These are phyloP conservation scores for Drosophila lacteicornis DNA, from an alignment of 1,140 invertebrate genomes.

Conservation along the genomic window DNA sequence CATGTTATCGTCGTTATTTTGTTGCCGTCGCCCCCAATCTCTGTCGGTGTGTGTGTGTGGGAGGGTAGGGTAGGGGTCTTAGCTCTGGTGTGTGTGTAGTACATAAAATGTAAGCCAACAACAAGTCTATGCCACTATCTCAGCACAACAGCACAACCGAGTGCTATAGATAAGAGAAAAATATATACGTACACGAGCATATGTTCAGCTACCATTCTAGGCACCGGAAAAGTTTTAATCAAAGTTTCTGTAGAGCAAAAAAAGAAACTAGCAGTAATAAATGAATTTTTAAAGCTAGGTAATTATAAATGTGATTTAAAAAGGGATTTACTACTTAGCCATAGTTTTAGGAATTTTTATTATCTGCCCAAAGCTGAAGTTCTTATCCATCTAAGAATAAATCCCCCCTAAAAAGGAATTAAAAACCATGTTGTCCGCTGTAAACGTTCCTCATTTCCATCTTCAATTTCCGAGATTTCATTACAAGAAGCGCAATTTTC, in stretches of 20 bases:
- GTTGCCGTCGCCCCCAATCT: conserved; percentile 54
- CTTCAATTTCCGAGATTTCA: conserved; percentile 43
- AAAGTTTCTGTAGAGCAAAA: conserved; percentile 19
- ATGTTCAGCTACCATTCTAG: conserved; percentile 5
- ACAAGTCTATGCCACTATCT: conserved; percentile 57
- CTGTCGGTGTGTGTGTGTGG: background rate
- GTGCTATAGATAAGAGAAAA: conserved; percentile 39
- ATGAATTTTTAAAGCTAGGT: background rate
- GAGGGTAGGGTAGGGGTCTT: background rate
- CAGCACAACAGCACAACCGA: conserved; percentile 11
- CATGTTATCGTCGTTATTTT: conserved; percentile 78
- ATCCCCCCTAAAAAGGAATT: background rate
- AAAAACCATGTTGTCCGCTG: background rate
- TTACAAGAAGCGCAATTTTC: conserved; percentile 28
- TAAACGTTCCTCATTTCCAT: conserved; percentile 1
- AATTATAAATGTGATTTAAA: background rate
- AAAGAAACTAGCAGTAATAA: background rate
- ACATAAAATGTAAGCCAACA: conserved; percentile 52
- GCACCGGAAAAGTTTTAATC: conserved; percentile 32
- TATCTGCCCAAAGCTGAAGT: too few species aligned
- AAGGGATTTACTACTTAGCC: background rate
- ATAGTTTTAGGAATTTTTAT: too few species aligned
- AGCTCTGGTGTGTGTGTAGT: conserved; percentile 16
- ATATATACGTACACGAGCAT: conserved; percentile 6
- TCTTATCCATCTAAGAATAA: background rate